Percentiles rank a stretch among this genome's conserved stretches.
phyloP scores from a whole-genome alignment of 64 coral and sea anemone species.

The Catalaphyllia jardinei region DNA sequence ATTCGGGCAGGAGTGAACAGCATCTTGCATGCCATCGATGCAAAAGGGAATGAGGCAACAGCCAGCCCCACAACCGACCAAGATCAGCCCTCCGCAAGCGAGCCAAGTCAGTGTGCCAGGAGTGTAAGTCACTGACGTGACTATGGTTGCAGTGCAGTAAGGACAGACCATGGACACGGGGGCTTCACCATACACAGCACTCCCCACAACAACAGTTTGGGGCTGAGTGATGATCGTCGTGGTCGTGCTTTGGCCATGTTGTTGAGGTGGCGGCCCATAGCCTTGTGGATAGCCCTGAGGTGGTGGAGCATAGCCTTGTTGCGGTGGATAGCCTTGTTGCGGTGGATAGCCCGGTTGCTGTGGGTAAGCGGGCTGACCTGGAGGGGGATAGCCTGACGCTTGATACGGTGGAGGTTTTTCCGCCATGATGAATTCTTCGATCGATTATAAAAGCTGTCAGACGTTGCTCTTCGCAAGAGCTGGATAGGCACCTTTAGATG shows the following conservation, averaged over 20 bases:
- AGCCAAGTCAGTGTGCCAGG: slow-evolving; percentile 70
- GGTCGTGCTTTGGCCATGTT: not conserved
- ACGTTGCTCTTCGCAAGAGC: not conserved
- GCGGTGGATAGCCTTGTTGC: not conserved
- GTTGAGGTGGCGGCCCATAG: slow-evolving; percentile 1
- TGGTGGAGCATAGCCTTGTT: slow-evolving; percentile 4
- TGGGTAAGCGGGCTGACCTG: not conserved
- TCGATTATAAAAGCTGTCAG: not conserved
- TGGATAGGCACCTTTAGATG: not conserved
- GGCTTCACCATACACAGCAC: slow-evolving; percentile 32
- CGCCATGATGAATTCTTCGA: slow-evolving; percentile 18
- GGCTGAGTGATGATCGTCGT: slow-evolving; percentile 8
- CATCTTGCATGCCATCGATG: slow-evolving; percentile 53
- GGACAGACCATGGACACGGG: slow-evolving; percentile 47
- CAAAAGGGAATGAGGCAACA: slow-evolving; percentile 87
- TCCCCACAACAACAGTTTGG: slow-evolving; percentile 13
- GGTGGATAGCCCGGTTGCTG: not conserved
- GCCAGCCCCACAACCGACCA: slow-evolving; percentile 52
- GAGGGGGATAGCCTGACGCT: not conserved
- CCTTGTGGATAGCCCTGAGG: slow-evolving; percentile 5
- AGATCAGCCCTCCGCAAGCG: slow-evolving; percentile 15
- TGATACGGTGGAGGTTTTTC: slow-evolving; percentile 35
- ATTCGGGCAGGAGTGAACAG: slow-evolving; percentile 71
- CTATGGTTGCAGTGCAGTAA: slow-evolving; percentile 36
- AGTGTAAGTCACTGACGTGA: slow-evolving; percentile 20